A percentile compares a stretch with the other conserved stretches of the same genome.
phyloP scores from a whole-genome alignment of 2,888 invertebrate species.

The Drosophila eohydei region DNA sequence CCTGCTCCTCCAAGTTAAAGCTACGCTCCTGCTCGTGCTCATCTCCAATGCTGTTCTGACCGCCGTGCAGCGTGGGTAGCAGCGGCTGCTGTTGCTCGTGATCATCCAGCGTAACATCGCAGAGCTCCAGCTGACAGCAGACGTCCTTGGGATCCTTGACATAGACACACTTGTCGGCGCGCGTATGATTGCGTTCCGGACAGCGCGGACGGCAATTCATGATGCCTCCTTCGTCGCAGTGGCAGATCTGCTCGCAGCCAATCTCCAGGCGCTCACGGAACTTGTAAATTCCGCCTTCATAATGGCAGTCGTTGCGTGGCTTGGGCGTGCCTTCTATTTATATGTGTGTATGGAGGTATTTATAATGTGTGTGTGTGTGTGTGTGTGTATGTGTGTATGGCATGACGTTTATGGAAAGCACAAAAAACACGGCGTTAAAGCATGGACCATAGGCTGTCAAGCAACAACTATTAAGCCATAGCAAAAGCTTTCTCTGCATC shows the following conservation, averaged over 20 bases:
- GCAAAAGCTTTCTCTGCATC: slow-evolving; percentile 27
- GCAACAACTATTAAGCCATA: slow-evolving; percentile 42
- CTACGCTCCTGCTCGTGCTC: slow-evolving; percentile 50
- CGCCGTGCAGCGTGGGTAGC: slow-evolving; percentile 51
- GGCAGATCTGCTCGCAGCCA: slow-evolving; percentile 92
- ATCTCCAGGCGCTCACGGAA: slow-evolving; percentile 91
- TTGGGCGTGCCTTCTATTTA: slow-evolving; percentile 68
- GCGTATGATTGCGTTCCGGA: slow-evolving; percentile 86
- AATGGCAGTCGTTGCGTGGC: slow-evolving; percentile 80
- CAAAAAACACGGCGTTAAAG: slow-evolving; percentile 66
- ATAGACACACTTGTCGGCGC: slow-evolving; percentile 91
- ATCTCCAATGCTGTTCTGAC: slow-evolving; percentile 70
- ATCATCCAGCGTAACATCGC: slow-evolving; percentile 92
- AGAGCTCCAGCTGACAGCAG: slow-evolving; percentile 94
- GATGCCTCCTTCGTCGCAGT: slow-evolving; percentile 90
- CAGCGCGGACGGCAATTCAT: slow-evolving; percentile 91
- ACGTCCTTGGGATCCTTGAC: slow-evolving; percentile 92
- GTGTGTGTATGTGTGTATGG: slow-evolving; percentile 34
- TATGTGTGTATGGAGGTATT: slow-evolving; percentile 18
- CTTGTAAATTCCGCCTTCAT: slow-evolving; percentile 88
- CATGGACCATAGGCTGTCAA: slow-evolving; percentile 46
- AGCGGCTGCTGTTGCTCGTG: slow-evolving; percentile 86
- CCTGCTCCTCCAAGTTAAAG: slow-evolving; percentile 75
- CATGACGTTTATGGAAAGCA: slow-evolving; percentile 63
- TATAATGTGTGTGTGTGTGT: slow-evolving; percentile 16